Conservation (phyloP, 2,888 invertebrate genomes). For the Pseudanteris insignis region DNA sequence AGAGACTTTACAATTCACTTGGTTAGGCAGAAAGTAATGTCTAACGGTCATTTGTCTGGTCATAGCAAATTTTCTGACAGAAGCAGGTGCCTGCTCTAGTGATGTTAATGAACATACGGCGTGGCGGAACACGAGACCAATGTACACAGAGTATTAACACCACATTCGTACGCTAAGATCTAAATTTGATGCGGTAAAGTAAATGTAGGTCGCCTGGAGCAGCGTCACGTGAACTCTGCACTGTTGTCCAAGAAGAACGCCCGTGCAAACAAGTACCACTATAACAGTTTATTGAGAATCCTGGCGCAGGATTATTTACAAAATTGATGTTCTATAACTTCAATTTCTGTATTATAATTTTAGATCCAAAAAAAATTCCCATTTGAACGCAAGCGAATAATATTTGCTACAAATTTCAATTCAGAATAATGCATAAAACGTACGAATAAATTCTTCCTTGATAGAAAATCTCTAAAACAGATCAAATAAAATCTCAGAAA, state of each 20-base stretch:
- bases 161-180: conserved; percentile 35
- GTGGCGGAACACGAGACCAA: conserved; percentile 26
- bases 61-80: conserved; percentile 38
- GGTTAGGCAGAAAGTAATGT: conserved; percentile 8
- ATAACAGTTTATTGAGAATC: conserved; percentile 14
- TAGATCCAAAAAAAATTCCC: too few species aligned
- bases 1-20: conserved; percentile 24
- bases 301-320: conserved; percentile 9
- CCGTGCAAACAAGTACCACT: conserved; percentile 26
- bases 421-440: too few species aligned
- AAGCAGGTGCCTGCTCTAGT: conserved; percentile 31
- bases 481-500: too few species aligned
- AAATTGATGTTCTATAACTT: too few species aligned
- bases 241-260: conserved; percentile 36
- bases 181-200: conserved; percentile 53
- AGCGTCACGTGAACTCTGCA: conserved; percentile 39
- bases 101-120: conserved; percentile 31
- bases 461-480: too few species aligned
- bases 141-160: conserved; percentile 28
- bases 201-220: conserved; percentile 53
- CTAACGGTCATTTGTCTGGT: conserved; percentile 21
- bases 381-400: too few species aligned
- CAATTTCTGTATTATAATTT: too few species aligned
- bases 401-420: too few species aligned
- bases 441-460: too few species aligned